A percentile compares a stretch with the other conserved stretches of the same genome.
Conservation (phyloP, 2,113 vertebrate genomes). For the Carlito syrichta region DNA sequence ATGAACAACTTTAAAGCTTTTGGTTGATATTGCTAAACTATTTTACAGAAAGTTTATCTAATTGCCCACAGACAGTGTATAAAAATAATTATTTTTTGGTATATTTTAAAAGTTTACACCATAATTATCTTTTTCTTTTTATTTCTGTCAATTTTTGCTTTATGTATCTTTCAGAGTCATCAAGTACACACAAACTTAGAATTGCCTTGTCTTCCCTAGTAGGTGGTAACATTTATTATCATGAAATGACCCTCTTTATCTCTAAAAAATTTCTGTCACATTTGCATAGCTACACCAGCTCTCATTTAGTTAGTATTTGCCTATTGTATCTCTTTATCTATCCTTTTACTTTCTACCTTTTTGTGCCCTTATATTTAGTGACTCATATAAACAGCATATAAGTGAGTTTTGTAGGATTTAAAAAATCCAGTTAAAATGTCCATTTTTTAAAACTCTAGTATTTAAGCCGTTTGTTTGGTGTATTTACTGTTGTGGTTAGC, state of each 20-base stretch:
- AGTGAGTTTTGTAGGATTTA: not conserved
- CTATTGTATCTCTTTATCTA: not conserved
- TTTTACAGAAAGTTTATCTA: not conserved
- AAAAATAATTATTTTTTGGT: not conserved
- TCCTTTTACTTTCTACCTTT: constrained; percentile 2
- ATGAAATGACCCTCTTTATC: not conserved
- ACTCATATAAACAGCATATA: not conserved
- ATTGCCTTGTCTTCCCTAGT: not conserved
- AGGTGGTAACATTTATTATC: not conserved
- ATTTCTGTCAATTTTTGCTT: not conserved
- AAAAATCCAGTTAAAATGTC: not conserved
- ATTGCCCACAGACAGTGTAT: not conserved
- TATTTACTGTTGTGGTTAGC: not conserved
- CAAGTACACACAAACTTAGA: not conserved
- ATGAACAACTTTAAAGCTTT: not conserved
- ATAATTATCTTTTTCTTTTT: not conserved
- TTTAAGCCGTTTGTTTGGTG: not conserved
- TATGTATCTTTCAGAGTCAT: not conserved
- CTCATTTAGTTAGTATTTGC: not conserved
- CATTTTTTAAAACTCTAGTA: not conserved
- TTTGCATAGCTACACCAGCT: not conserved
- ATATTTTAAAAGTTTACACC: not conserved
- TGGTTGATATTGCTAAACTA: not conserved
- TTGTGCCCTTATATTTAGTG: not conserved
- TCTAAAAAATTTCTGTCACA: not conserved